Evolutionary conservation across 2,888 invertebrate genomes (phyloP).

Genomic region (Oasisia sp.): DNA sequence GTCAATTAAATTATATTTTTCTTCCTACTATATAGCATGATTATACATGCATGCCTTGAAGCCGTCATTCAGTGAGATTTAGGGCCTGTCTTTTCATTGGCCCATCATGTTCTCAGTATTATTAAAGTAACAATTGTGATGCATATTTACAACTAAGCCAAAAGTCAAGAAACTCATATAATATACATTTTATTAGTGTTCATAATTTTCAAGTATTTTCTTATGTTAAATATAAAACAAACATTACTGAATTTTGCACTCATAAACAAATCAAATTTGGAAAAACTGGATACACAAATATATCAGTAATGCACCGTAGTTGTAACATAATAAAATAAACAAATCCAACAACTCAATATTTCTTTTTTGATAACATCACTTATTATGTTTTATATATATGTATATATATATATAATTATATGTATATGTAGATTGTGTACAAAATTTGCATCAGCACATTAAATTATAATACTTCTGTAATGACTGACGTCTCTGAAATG

Average conservation of each 20-base stretch:
- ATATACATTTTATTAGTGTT: background rate
- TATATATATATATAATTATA: background rate
- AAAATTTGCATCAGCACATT: background rate
- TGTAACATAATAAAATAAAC: background rate
- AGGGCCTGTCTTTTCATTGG: background rate
- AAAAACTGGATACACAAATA: background rate
- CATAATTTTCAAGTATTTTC: background rate
- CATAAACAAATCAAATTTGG: background rate
- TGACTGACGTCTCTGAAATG: background rate
- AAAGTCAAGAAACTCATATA: background rate
- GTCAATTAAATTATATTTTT: no score
- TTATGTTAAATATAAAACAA: slow-evolving; percentile 12
- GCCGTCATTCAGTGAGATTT: background rate
- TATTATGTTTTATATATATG: background rate
- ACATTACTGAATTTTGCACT: background rate
- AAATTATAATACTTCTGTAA: background rate
- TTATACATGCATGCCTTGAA: no score
- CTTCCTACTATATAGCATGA: no score
- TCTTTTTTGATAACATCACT: background rate
- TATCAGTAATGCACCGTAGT: background rate
- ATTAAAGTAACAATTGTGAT: background rate
- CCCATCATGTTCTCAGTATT: background rate
- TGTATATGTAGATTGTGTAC: background rate
- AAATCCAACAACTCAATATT: background rate
- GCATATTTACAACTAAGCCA: background rate